Base-by-base conservation (phyloP, 2,888 invertebrate genomes). In the Cheilosia pagana region DNA sequence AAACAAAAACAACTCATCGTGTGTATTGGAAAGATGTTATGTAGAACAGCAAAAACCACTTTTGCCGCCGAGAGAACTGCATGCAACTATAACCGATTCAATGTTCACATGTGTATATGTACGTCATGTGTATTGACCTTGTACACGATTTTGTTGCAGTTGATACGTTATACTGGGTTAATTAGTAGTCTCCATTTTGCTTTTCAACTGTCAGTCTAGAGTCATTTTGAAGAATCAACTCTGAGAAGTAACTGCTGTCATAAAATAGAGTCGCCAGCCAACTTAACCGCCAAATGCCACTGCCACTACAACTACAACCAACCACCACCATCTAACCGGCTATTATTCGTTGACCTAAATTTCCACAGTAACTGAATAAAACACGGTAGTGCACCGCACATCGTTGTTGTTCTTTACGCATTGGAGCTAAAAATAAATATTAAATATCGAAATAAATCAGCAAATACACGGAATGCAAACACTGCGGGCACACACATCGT, bases 391-490 rank as follows among this genome's bases (percentile, higher is more conserved):
- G 60, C 53, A 68, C 57, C 45, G 45, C 28, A 28, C 45, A 23
- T 60, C 65, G 65, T 59, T 60, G 68, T 21, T 67, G 71, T 21
- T 67, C 57, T 79, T 63, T 71, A 85, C 85, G 85, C 85, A 85
- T 70, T 70, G 53, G 71, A 75, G 70, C 62, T 75, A 79, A 83
- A 83, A 83, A 79, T 79, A 83, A 83, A 83, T 75, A 75, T 70
- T 75, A 81, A 76, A 75, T 81, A 81, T 85, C 81, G 79, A 85
- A 85, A 85, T 85, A 85, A 85, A 85, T 85, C 85, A 85, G 75
- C 75, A 81, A 85, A 75, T 68, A 74, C 68, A 70, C 63, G 85
- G 75, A 65, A 79, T 65, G 85, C 81, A 81, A 85, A 75, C 67
- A 76, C 53, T 23, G 21, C 74, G 39, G 50, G 39, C 43, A 50